phyloP scores from a whole-genome alignment of 2,113 vertebrate species.

The Aplodontia rufa region DNA sequence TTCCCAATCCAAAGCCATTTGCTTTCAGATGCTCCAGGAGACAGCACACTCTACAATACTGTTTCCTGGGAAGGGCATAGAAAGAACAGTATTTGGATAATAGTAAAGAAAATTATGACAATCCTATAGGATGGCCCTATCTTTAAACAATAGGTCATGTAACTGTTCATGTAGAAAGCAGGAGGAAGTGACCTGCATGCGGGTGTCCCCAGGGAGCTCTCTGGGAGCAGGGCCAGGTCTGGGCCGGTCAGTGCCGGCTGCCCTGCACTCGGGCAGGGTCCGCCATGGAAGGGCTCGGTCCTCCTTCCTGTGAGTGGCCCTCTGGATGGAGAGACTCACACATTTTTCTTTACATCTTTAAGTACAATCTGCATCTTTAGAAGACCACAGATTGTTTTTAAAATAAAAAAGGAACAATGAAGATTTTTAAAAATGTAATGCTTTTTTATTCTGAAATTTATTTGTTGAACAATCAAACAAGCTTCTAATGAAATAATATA shows the following conservation, averaged over 20 bases:
- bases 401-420: neutral
- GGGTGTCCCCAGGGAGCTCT: neutral
- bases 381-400: neutral
- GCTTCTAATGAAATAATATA: no score
- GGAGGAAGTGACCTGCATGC: neutral
- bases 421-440: neutral
- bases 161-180: neutral
- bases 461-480: no score
- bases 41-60: neutral
- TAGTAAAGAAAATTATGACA: neutral
- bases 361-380: neutral
- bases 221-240: no score
- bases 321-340: neutral
- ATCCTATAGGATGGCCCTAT: neutral
- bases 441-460: no score
- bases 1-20: neutral
- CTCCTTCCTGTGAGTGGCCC: accelerated
- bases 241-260: no score
- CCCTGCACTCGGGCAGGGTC: accelerated
- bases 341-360: neutral
- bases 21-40: neutral
- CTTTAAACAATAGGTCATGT: neutral
- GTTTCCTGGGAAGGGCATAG: neutral
- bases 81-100: neutral
- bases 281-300: neutral